Base-by-base conservation (phyloP, 2,113 vertebrate genomes). In the Ochotona princeps region DNA sequence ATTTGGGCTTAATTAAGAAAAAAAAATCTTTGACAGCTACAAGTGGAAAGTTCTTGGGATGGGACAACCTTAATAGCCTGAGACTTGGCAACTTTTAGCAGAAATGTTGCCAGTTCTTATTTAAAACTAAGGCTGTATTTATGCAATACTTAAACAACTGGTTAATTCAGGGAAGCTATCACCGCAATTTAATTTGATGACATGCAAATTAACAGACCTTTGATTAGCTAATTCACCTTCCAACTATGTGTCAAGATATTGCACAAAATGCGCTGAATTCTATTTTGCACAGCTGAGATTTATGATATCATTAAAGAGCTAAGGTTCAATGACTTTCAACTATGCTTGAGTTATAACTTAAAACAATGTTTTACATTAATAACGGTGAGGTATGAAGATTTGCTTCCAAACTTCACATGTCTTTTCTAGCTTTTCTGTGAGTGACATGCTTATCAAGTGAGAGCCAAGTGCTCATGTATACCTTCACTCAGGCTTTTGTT, bases 1-100 rank as follows among this genome's bases (percentile, higher is more conserved):
- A 74, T 90, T 95, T 92, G 81, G 86, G 32, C 57, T 90, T 94
- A 90, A 95, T 96, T 94, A 97, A 93, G 78, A 82, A 90, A 92
- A 54, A 90, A 87, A 90, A 30, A 44, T 82, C 51, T 87, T 92
- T 83, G 89, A 96, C 91, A 95, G 69, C 81, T 94, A 63, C 67
- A 92, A 90, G 69, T 94, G 74, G 91, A 94, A 97, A 94, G 91
- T 96, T 93, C 78, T 84, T 88, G 69, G 60, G 91, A 89, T 83
- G 79, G 89, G 91, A 94, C 83, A 92, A 76, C 32, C 7, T 93
- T 94, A 85, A 86, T 82, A 93, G 89, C 74, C n/a, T 23, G 44
- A 93, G 75, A 95, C 75, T 92, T 97, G 95, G 79, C 89, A 94
- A 74, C 7, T 30, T 87, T 88, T 44, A 69, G 69, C 66, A 85